A percentile compares a stretch with the other conserved stretches of the same genome.
Evolutionary conservation across 2,888 invertebrate species (phyloP).

Genomic region (Drosophila neonasuta): DNA sequence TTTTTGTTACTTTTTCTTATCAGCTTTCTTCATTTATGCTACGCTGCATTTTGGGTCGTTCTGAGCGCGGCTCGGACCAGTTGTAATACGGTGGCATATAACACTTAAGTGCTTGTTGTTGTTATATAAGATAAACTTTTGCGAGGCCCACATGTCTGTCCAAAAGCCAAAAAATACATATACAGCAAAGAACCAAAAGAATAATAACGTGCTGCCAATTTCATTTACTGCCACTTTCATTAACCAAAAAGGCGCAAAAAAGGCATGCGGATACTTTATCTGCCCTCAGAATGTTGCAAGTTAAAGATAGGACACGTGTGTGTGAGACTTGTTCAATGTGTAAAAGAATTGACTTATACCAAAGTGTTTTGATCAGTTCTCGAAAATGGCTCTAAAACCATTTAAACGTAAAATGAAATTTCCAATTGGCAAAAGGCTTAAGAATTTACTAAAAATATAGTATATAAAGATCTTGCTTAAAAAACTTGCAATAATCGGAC

Average conservation of each 20-base stretch:
- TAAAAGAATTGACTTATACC: not conserved
- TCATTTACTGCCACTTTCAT: conserved; percentile 76
- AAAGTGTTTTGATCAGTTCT: not conserved
- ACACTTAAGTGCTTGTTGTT: conserved; percentile 78
- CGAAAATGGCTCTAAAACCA: not conserved
- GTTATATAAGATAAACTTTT: conserved; percentile 74
- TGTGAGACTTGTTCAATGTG: conserved; percentile 4
- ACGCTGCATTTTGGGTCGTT: conserved; percentile 63
- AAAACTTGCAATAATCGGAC: no score
- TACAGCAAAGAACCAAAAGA: conserved; percentile 31
- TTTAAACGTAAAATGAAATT: not conserved
- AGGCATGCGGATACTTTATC: conserved; percentile 42
- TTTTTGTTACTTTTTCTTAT: conserved; percentile 56
- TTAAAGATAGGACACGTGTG: conserved; percentile 20
- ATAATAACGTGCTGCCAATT: conserved; percentile 73
- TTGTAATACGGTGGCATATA: conserved; percentile 77
- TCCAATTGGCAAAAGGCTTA: not conserved
- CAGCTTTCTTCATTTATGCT: conserved; percentile 77
- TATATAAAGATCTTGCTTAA: no score
- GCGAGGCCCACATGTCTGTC: conserved; percentile 63
- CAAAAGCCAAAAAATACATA: conserved; percentile 10
- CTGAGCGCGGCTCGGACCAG: conserved; percentile 38
- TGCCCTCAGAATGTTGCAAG: conserved; percentile 36
- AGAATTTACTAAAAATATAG: no score
- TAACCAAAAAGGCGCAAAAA: conserved; percentile 43